Base-by-base conservation (phyloP, 2,888 invertebrate genomes). In the Lycophotia porphyrea region DNA sequence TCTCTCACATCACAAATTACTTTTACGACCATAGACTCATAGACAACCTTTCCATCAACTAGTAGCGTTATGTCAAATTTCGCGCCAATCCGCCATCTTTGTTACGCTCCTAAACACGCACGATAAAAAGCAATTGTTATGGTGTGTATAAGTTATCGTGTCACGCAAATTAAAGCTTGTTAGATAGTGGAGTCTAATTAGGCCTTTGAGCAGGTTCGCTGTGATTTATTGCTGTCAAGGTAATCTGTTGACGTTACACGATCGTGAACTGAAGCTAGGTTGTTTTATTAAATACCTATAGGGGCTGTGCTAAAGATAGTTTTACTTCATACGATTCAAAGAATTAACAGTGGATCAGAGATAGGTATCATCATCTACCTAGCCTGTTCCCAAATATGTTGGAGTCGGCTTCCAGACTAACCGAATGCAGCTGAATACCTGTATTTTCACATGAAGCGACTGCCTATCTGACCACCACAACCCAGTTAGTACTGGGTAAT, bases 51-150 rank as follows among this genome's bases (percentile, higher is more conserved):
- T 78, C 55, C 55, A 34, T 81, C 61, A 81, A 81, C 70, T 73
- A 78, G 84, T 81, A 75, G 76, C 74, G 71, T 55, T 75, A 84
- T 84, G 85, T 77, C 74, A 84, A 85, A 74, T 82, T 84, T 84
- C 85, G 85, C 84, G 73, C 80, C 72, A 64, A 73, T 52, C 78
- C 44, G 78, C 81, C 83, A 82, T 82, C 74, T 79, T 81, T 60
- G 76, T 82, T 80, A 84, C 80, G 73, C 75, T 81, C 18, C 61
- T 47, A 58, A 58, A 73, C 80, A 82, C 76, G 73, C 76, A 67
- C 60, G 66, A 68, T 83, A 64, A 63, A 78, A 83, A 71, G 27
- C 65, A 58, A 78, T 84, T 81, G 77, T 70, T 71, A 70, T 64
- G 44, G 24, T 34, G 69, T 72, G 8, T 69, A 69, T 27, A 77